A percentile compares a stretch with the other conserved stretches of the same genome.
phyloP scores from a whole-genome alignment of 1,140 invertebrate species.

The Macrosteles quadrilineatus region DNA sequence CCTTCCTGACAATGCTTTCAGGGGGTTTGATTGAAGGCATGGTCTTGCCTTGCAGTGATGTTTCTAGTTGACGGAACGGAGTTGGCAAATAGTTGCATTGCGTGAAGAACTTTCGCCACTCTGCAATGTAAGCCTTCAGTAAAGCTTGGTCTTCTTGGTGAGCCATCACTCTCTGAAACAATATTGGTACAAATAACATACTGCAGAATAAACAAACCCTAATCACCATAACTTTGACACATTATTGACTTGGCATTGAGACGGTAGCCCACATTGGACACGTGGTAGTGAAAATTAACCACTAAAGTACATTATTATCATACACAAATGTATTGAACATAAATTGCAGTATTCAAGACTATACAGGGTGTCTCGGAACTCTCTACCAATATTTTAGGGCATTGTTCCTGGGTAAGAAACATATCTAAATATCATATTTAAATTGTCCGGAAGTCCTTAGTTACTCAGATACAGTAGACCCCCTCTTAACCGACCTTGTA shows the following conservation, averaged over 20 bases:
- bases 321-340: too few relatives aligned
- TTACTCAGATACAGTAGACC: too few relatives aligned
- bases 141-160: constrained; percentile 94
- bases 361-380: too few relatives aligned
- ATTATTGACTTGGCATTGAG: not conserved
- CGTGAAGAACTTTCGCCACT: constrained; percentile 98
- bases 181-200: constrained; percentile 10
- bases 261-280: not conserved
- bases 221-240: not conserved
- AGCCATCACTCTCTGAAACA: constrained; percentile 72
- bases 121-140: constrained; percentile 92
- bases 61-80: constrained; percentile 92
- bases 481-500: too few relatives aligned
- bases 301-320: too few relatives aligned
- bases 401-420: too few relatives aligned
- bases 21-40: constrained; percentile 67
- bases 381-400: too few relatives aligned
- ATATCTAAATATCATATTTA: too few relatives aligned
- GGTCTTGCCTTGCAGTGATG: constrained; percentile 67
- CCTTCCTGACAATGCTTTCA: constrained; percentile 86
- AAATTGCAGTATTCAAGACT: too few relatives aligned
- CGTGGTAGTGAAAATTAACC: not conserved
- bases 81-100: constrained; percentile 96
- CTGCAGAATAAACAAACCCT: too few relatives aligned
- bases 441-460: too few relatives aligned